These are phyloP conservation scores for Crenuchus spilurus DNA, from an alignment of 2,797 vertebrate genomes.

Conservation along the genomic window DNA sequence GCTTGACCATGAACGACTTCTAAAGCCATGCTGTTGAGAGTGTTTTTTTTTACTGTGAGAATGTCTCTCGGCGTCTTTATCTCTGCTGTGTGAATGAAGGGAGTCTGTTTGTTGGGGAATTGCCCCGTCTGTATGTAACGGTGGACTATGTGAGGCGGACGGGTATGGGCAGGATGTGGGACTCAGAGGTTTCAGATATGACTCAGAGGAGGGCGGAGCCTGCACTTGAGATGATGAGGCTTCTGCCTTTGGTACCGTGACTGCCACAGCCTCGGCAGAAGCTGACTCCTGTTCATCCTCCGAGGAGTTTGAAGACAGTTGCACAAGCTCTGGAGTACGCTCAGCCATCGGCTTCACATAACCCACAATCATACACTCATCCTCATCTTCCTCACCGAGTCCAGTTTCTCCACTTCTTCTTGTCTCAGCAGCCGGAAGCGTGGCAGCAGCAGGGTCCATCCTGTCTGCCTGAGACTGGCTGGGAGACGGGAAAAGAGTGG, in stretches of 20 bases:
- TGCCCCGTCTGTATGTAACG: conserved; percentile 39
- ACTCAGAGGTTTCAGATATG: neutral
- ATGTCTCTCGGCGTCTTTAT: conserved; percentile 1
- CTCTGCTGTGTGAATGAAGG: conserved; percentile 57
- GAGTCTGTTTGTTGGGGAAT: conserved; percentile 54
- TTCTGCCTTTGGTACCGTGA: conserved; percentile 33
- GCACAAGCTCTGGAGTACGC: conserved; percentile 92
- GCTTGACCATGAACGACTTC: neutral
- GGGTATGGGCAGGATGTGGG: conserved; percentile 62
- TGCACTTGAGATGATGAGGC: neutral
- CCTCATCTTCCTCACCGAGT: conserved; percentile 59
- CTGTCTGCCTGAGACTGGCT: conserved; percentile 69
- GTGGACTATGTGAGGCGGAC: conserved; percentile 77
- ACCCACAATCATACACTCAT: conserved; percentile 90
- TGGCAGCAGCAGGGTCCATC: conserved; percentile 39
- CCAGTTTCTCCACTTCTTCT: neutral
- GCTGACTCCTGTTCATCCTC: conserved; percentile 75
- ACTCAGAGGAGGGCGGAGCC: neutral
- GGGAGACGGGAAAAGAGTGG: conserved; percentile 60
- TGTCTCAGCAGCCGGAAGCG: conserved; percentile 40
- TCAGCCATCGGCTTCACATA: conserved; percentile 90
- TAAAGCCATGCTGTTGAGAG: neutral
- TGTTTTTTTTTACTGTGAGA: neutral
- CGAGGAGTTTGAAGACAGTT: conserved; percentile 88
- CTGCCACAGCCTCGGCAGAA: neutral